These are phyloP conservation scores for Gadopsis bispinosus DNA, from an alignment of 2,797 vertebrate species.

Conservation along the genomic window DNA sequence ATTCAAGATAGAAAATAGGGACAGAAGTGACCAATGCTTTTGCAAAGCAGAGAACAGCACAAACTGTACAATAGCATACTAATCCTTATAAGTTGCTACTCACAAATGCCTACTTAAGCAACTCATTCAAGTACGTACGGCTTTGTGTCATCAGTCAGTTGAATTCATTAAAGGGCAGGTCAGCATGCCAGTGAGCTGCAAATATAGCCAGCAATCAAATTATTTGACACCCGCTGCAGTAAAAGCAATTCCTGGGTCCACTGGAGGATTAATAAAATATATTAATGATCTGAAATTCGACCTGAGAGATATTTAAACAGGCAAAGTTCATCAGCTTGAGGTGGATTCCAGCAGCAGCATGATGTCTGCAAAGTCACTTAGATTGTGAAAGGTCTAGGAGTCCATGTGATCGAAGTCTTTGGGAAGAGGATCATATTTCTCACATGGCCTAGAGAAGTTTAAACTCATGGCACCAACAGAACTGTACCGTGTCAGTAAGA, in stretches of 20 bases:
- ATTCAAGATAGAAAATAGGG: not conserved
- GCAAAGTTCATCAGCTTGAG: slow-evolving; percentile 66
- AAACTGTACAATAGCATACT: not conserved
- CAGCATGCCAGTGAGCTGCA: slow-evolving; percentile 27
- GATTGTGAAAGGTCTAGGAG: slow-evolving; percentile 66
- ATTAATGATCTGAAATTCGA: slow-evolving; percentile 68
- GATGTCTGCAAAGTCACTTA: slow-evolving; percentile 81
- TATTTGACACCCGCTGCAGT: slow-evolving; percentile 48
- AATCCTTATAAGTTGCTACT: not conserved
- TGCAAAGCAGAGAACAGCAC: not conserved
- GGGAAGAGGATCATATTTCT: slow-evolving; percentile 75
- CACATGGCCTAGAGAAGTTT: slow-evolving; percentile 68
- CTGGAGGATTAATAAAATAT: slow-evolving; percentile 60
- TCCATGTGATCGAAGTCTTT: slow-evolving; percentile 73
- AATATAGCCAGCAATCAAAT: slow-evolving; percentile 40
- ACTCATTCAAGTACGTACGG: not conserved
- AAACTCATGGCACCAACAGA: slow-evolving; percentile 63
- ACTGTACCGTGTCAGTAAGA: slow-evolving; percentile 54
- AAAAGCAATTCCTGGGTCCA: slow-evolving; percentile 48
- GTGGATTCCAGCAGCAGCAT: slow-evolving; percentile 54
- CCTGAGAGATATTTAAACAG: slow-evolving; percentile 58
- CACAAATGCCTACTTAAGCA: slow-evolving; percentile 1
- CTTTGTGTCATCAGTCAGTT: slow-evolving; percentile 17
- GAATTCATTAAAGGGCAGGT: slow-evolving; percentile 16
- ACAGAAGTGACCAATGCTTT: not conserved